Conservation (phyloP, 2,888 invertebrate genomes). For the Meiosimyza platycephala region DNA sequence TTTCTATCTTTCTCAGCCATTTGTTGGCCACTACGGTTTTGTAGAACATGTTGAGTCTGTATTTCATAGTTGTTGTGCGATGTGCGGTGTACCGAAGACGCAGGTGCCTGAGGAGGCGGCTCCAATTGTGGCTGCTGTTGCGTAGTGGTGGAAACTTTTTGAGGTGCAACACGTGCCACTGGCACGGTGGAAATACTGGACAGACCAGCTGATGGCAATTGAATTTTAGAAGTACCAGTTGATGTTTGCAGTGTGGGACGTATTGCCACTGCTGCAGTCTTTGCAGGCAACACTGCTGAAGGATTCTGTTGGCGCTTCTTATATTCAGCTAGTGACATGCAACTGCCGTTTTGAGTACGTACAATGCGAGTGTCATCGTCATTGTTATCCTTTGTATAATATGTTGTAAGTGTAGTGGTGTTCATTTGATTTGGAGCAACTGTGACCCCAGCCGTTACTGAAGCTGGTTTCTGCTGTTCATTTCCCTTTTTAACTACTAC, state of each 20-base stretch:
- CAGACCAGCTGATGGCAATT: constrained; percentile 46
- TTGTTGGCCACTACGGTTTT: constrained; percentile 60
- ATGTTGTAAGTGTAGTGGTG: constrained; percentile 59
- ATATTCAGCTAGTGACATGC: constrained; percentile 61
- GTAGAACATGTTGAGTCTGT: constrained; percentile 67
- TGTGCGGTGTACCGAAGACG: constrained; percentile 62
- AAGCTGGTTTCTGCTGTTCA: constrained; percentile 54
- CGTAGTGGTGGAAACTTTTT: constrained; percentile 47
- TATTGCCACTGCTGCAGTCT: constrained; percentile 29
- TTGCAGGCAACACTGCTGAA: background rate
- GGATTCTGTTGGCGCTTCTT: constrained; percentile 54
- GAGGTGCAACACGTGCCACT: constrained; percentile 52
- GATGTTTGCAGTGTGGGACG: constrained; percentile 41
- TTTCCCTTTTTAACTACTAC: constrained; percentile 62
- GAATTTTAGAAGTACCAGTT: constrained; percentile 45
- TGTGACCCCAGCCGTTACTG: constrained; percentile 39
- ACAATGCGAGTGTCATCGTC: constrained; percentile 59
- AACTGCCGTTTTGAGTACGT: constrained; percentile 58
- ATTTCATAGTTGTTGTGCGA: constrained; percentile 66
- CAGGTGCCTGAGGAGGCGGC: constrained; percentile 21
- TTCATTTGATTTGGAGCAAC: constrained; percentile 41
- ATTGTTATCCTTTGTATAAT: constrained; percentile 52
- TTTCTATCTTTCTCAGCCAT: constrained; percentile 64
- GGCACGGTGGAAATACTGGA: constrained; percentile 43
- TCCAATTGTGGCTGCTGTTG: constrained; percentile 55